Base-by-base conservation (phyloP, 2,113 vertebrate genomes). In the Thunnus thynnus region DNA sequence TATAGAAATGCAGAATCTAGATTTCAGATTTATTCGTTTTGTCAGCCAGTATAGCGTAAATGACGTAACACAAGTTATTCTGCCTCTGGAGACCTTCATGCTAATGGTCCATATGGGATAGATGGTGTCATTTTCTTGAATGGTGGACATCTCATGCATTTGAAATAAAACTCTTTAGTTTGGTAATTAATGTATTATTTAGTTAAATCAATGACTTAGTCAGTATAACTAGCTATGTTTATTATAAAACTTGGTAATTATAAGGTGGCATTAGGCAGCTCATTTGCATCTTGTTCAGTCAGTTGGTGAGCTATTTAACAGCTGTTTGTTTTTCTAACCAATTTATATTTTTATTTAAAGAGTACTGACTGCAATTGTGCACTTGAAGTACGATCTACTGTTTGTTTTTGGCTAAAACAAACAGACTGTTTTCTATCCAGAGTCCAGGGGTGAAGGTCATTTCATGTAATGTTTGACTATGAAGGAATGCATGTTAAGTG, bases 391-490 rank as follows among this genome's bases (percentile, higher is more conserved):
- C 14, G 36, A 44, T 69, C 52, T 69, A 10, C 27, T 72, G 72
- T 88, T 84, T 80, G 77, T 54, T 47, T 63, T 75, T 13, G 14
- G 14, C 51, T 12, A 32, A 69, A 20, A 69, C 66, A 85, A 86
- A 84, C 72, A 68, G 51, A 22, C 27, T 2, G 5, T 77, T 61
- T 69, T 78, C 44, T 46, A 32, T 54, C 55, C 48, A 4, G 32
- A 36, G 54, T 12, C 10, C 36, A 13, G 27, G 63, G 48, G 48
- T 82, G 67, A 86, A 89, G 82, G 71, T 82, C 85, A 76, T 80
- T 79, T 32, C 3, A 48, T 73, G 14, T 77, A 80, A 89, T 85
- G 78, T 82, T 86, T 86, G 71, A 89, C 82, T 79, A 46, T 55
- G 17, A 80, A 57, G 48, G 76, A 83, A 82, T 73, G 44, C 62